phyloP scores from a whole-genome alignment of 2,113 vertebrate genomes.

The Lepus europaeus region DNA sequence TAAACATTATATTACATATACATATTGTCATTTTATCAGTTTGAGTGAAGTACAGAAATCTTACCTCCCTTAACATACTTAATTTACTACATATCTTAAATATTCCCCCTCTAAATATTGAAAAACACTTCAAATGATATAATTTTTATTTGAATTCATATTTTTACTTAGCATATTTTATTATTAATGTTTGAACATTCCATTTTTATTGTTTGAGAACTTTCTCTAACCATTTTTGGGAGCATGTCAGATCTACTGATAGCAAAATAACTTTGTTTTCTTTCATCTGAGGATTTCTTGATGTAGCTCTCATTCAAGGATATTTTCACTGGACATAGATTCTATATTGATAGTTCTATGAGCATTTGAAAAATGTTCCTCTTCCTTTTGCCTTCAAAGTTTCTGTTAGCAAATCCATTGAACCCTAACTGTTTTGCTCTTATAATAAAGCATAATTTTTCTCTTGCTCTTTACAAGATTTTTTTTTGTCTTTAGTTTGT shows the following conservation, averaged over 20 bases:
- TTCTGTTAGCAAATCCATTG: not conserved
- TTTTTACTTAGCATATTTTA: slow-evolving; percentile 45
- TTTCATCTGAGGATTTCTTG: not conserved
- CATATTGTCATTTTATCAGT: slow-evolving; percentile 18
- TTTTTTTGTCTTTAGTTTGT: slow-evolving; percentile 14
- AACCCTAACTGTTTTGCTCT: not conserved
- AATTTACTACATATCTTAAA: not conserved
- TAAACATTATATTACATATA: not conserved
- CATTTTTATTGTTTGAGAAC: not conserved
- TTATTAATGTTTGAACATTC: not conserved
- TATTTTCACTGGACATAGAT: slow-evolving; percentile 2
- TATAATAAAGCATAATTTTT: not conserved
- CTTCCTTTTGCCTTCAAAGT: not conserved
- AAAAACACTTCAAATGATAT: not conserved
- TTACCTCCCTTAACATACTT: not conserved
- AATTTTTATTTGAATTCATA: slow-evolving; percentile 24
- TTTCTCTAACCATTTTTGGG: slow-evolving; percentile 19
- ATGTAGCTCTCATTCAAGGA: not conserved
- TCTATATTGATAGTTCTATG: slow-evolving; percentile 11
- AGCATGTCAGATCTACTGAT: not conserved
- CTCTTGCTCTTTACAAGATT: not conserved
- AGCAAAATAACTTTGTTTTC: not conserved
- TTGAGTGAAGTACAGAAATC: not conserved
- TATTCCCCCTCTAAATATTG: not conserved
- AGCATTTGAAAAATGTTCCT: slow-evolving; percentile 1